phyloP scores from a whole-genome alignment of 2,888 invertebrate species.

The Acleris emargana region DNA sequence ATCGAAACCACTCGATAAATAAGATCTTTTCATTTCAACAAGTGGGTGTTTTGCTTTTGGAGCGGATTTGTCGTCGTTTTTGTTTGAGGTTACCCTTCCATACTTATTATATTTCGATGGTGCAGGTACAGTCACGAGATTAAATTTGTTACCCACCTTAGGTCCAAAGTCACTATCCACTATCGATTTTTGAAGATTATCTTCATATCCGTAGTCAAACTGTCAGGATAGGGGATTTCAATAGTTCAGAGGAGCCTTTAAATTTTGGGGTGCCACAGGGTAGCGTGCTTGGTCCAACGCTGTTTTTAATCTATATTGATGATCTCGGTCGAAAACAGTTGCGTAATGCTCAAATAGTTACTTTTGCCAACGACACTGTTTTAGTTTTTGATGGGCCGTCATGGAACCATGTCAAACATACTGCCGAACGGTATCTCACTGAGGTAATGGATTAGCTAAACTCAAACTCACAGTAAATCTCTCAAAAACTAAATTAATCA shows the following conservation, averaged over 20 bases:
- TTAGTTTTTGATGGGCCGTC: constrained; percentile 26
- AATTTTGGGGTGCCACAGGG: constrained; percentile 23
- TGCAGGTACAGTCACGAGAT: no score
- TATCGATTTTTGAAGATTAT: neutral
- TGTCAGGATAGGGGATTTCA: constrained; percentile 11
- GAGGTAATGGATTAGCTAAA: constrained; percentile 19
- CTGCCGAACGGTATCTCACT: constrained; percentile 23
- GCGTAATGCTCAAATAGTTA: constrained; percentile 20
- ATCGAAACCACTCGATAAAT: no score
- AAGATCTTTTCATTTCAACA: no score
- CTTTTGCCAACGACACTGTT: constrained; percentile 39
- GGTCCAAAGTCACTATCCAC: no score
- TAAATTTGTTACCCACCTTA: no score
- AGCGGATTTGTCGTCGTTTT: no score
- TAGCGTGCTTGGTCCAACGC: constrained; percentile 30
- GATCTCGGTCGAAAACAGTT: constrained; percentile 22
- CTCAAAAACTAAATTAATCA: constrained; percentile 33
- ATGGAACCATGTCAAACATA: constrained; percentile 16
- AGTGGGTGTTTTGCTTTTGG: no score
- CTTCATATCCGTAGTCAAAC: neutral
- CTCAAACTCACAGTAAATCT: constrained; percentile 32
- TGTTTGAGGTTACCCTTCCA: no score
- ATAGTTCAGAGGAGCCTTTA: neutral
- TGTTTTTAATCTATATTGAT: constrained; percentile 30
- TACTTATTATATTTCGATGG: no score